Percentiles rank a stretch among this genome's conserved stretches.
Conservation (phyloP, 2,888 invertebrate genomes). For the Macaria liturata region DNA sequence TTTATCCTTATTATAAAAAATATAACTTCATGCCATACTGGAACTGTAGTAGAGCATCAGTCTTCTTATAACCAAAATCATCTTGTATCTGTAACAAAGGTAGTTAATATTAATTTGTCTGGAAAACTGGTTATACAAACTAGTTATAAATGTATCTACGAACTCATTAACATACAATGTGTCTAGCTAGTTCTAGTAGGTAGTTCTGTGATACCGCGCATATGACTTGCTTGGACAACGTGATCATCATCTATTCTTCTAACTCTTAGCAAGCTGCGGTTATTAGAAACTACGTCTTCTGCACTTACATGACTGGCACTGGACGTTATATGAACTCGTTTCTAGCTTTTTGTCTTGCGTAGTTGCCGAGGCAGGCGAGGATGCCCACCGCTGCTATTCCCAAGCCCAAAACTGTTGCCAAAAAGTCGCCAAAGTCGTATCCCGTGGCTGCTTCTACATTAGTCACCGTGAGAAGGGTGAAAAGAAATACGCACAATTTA, state of each 20-base stretch:
- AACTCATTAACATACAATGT: no score
- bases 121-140: conserved; percentile 7
- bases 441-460: conserved; percentile 78
- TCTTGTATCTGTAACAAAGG: conserved; percentile 9
- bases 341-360: conserved; percentile 85
- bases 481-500: conserved; percentile 59
- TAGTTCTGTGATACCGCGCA: no score
- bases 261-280: no score
- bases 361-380: conserved; percentile 87
- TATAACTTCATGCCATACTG: no score
- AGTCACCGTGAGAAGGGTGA: conserved; percentile 61
- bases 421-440: conserved; percentile 87
- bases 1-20: no score
- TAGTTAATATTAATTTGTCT: not conserved
- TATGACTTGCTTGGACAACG: no score
- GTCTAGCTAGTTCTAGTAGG: no score
- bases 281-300: conserved; percentile 1
- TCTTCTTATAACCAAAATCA: no score
- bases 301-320: conserved; percentile 46
- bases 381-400: conserved; percentile 84
- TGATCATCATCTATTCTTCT: no score
- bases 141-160: no score
- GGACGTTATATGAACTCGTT: conserved; percentile 72
- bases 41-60: no score
- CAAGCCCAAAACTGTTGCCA: conserved; percentile 85